phyloP scores from a whole-genome alignment of 2,113 vertebrate genomes.

The Oryctolagus cuniculus region mOryCun1.1 NC_091439.1:12239501-12240000 shows the following conservation, averaged over 20 bases:
- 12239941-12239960: neutral
- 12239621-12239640: neutral
- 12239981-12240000: neutral
- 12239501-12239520: neutral
- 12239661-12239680: neutral
- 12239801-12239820: neutral
- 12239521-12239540: neutral
- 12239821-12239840: neutral
- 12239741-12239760: neutral
- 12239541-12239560: neutral
- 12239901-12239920: neutral
- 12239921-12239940: neutral
- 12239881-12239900: neutral
- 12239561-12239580: neutral
- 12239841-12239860: neutral
- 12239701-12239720: neutral
- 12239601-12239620: neutral
- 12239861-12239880: neutral
- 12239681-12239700: neutral
- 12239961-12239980: neutral
- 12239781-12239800: neutral
- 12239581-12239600: neutral
- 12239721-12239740: neutral
- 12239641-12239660: neutral
- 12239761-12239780: accelerated